phyloP scores from a whole-genome alignment of 1,140 invertebrate genomes.

The Plectrocnemia conspersa region DNA sequence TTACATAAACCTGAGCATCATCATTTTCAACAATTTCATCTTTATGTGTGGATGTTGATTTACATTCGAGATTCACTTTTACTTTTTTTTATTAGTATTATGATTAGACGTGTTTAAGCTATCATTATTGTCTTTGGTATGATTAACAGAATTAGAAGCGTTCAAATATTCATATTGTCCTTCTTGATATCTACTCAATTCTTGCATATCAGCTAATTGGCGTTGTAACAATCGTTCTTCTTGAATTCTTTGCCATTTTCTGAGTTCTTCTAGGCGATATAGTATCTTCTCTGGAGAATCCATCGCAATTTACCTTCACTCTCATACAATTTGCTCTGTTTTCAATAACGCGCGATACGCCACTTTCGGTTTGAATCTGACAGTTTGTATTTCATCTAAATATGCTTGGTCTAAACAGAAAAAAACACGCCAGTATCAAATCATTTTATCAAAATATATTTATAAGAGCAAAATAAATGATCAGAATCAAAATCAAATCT shows the following conservation, averaged over 20 bases:
- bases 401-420: too few species aligned
- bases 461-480: too few species aligned
- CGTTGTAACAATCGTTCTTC: conserved; percentile 19
- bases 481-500: too few species aligned
- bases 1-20: background rate
- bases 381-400: too few species aligned
- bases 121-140: background rate
- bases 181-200: conserved; percentile 10
- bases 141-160: background rate
- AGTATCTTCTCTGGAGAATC: conserved; percentile 25
- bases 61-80: conserved; percentile 9
- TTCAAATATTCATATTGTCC: background rate
- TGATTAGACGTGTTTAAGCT: conserved; percentile 9
- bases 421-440: too few species aligned
- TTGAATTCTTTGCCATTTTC: conserved; percentile 21
- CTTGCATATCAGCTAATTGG: conserved; percentile 16
- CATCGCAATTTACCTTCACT: conserved; percentile 5
- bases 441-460: too few species aligned
- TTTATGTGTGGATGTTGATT: background rate
- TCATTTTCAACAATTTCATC: background rate
- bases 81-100: too few species aligned
- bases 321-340: too few species aligned
- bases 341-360: too few species aligned
- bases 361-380: too few species aligned
- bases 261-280: conserved; percentile 26